Percentiles rank a stretch among this genome's conserved stretches.
phyloP scores from a whole-genome alignment of 2,113 vertebrate genomes.

The Butorides virescens region DNA sequence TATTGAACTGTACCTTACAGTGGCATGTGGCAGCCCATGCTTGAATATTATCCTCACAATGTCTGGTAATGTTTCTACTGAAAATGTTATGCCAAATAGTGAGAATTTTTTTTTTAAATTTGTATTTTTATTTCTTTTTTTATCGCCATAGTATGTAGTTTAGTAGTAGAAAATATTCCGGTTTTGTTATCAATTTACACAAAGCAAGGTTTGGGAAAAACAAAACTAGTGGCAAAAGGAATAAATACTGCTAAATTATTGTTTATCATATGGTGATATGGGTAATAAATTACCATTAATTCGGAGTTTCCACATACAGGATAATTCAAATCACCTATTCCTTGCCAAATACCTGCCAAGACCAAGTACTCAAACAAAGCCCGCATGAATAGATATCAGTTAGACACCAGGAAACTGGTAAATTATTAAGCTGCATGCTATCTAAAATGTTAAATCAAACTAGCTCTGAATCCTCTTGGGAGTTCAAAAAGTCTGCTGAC shows the following conservation, averaged over 20 bases:
- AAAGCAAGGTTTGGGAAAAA: neutral
- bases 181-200: neutral
- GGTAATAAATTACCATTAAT: neutral
- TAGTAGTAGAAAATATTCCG: neutral
- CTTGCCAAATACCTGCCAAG: neutral
- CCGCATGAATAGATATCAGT: neutral
- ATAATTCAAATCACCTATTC: neutral
- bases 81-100: neutral
- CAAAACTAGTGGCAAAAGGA: neutral
- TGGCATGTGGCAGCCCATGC: neutral
- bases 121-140: neutral
- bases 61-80: neutral
- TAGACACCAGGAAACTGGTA: neutral
- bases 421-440: neutral
- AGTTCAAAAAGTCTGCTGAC: neutral
- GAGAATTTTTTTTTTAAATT: neutral
- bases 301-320: neutral
- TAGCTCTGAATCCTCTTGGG: neutral
- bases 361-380: neutral
- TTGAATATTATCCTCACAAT: neutral
- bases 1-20: neutral
- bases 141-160: neutral
- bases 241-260: neutral
- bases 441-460: neutral
- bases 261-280: neutral